A percentile compares a stretch with the other conserved stretches of the same genome.
Conservation (phyloP, 2,797 vertebrate genomes). For the Parambassis ranga region DNA sequence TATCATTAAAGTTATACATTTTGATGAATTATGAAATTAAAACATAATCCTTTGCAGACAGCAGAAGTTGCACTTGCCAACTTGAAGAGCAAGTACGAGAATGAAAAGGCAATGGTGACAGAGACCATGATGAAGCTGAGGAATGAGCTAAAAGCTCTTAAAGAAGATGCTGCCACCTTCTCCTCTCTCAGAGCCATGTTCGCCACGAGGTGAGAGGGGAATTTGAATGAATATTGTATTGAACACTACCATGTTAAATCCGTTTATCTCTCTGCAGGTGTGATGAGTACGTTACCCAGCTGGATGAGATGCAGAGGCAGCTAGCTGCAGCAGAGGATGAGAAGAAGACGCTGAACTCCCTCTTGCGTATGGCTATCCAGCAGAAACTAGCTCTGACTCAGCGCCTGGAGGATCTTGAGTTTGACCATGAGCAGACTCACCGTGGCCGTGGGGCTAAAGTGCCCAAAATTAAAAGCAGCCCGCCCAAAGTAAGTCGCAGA, state of each 20-base stretch:
- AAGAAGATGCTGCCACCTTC: conserved; percentile 98
- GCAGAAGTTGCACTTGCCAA: conserved; percentile 95
- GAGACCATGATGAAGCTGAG: conserved; percentile 99
- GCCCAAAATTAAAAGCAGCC: conserved; percentile 92
- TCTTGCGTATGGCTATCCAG: conserved; percentile 98
- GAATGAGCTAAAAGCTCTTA: conserved; percentile 97
- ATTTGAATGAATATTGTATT: not conserved
- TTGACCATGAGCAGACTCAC: conserved; percentile 94
- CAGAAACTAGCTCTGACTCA: conserved; percentile 98
- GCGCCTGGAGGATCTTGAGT: conserved; percentile 97
- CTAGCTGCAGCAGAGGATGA: conserved; percentile 98
- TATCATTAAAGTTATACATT: too few relatives aligned
- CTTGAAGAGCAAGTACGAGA: conserved; percentile 99
- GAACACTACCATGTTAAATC: not conserved
- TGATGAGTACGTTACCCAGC: conserved; percentile 95
- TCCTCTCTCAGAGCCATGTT: conserved; percentile 99
- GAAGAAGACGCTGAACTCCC: conserved; percentile 98
- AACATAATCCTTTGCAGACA: conserved; percentile 78
- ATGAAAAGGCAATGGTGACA: conserved; percentile 96
- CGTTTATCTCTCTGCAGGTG: conserved; percentile 77
- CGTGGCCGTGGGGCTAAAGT: conserved; percentile 91
- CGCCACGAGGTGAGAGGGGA: conserved; percentile 89
- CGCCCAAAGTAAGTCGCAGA: conserved; percentile 96
- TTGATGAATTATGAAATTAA: not conserved
- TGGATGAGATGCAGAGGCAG: conserved; percentile 99